phyloP scores from a whole-genome alignment of 37 sponge, comb jelly and placozoan species.

The Agelas oroides region DNA sequence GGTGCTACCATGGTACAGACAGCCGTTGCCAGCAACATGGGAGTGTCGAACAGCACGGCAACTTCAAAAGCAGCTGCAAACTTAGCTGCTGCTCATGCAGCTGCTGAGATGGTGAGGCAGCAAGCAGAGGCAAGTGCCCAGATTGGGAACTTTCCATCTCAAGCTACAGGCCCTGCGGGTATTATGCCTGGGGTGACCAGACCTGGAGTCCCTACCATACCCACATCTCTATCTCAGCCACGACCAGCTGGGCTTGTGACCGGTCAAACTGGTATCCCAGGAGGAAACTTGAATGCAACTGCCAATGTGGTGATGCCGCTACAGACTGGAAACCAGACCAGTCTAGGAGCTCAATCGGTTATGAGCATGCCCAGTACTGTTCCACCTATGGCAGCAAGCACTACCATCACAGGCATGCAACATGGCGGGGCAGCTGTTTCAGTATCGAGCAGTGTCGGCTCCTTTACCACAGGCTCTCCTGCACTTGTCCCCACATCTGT shows the following conservation, averaged over 20 bases:
- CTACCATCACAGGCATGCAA: not conserved
- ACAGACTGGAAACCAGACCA: not conserved
- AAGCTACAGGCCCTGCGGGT: not conserved
- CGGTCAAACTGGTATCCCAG: not conserved
- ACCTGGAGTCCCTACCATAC: not conserved
- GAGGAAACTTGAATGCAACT: not conserved
- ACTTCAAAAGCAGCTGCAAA: not conserved
- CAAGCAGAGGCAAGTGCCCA: not conserved
- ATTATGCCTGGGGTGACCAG: no score
- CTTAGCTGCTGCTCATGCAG: constrained; percentile 21
- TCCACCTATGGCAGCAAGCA: not conserved
- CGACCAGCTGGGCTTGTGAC: no score
- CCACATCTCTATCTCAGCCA: not conserved
- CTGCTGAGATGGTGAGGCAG: not conserved
- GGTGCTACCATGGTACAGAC: no score
- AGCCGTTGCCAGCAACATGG: no score
- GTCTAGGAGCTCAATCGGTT: not conserved
- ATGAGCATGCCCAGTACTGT: not conserved
- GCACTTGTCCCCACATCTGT: not conserved
- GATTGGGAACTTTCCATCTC: not conserved
- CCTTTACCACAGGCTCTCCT: not conserved
- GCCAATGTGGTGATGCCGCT: not conserved
- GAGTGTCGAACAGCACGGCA: no score
- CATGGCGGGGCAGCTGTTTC: no score
- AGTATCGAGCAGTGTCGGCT: not conserved